A percentile compares a stretch with the other conserved stretches of the same genome.
phyloP scores from a whole-genome alignment of 2,113 vertebrate species.

The Apteryx owenii region DNA sequence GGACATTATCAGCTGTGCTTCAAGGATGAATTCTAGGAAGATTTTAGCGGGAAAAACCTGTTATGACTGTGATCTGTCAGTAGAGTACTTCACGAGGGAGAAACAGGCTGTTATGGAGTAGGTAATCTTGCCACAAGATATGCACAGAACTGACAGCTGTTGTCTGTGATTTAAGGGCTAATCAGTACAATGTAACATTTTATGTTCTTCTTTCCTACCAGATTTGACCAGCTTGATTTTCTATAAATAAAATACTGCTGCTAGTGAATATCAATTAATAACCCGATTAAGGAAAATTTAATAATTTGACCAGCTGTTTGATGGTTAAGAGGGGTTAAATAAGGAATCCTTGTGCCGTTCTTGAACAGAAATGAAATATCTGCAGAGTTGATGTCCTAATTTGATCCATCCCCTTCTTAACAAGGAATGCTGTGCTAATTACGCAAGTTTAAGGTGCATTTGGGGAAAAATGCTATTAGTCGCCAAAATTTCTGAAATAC shows the following conservation, averaged over 20 bases:
- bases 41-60: background rate
- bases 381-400: background rate
- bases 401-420: background rate
- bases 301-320: background rate
- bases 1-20: background rate
- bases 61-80: background rate
- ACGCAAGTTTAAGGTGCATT: background rate
- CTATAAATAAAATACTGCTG: background rate
- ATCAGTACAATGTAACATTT: background rate
- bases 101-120: background rate
- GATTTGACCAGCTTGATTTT: background rate
- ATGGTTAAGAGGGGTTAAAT: background rate
- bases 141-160: background rate
- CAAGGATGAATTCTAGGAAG: background rate
- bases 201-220: background rate
- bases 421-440: background rate
- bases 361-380: background rate
- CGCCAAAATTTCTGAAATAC: background rate
- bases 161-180: background rate
- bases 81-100: background rate
- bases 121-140: background rate
- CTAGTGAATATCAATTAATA: background rate
- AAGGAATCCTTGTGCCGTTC: background rate
- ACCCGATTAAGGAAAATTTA: background rate
- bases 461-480: background rate